A percentile compares a stretch with the other conserved stretches of the same genome.
Conservation (phyloP, 2,113 vertebrate genomes). For the Charina bottae region DNA sequence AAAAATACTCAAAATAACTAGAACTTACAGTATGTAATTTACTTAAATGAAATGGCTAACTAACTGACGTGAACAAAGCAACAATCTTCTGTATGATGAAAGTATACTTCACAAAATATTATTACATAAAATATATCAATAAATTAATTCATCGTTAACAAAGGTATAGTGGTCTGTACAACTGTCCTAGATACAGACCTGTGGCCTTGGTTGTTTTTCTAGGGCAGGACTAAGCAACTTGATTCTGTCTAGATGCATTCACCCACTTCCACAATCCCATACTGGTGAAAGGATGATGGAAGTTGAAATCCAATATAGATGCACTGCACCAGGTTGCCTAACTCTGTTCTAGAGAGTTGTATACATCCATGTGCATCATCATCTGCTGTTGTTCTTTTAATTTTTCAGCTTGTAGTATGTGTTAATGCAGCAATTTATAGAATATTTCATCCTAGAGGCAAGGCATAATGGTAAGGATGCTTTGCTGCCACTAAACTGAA, state of each 20-base stretch:
- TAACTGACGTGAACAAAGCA: neutral
- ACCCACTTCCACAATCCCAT: neutral
- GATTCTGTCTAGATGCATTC: neutral
- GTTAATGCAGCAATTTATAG: neutral
- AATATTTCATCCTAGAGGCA: neutral
- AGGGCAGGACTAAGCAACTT: neutral
- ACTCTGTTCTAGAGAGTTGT: too few relatives aligned
- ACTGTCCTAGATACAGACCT: neutral
- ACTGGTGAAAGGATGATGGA: too few relatives aligned
- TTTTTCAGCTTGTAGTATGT: neutral
- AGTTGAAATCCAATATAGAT: too few relatives aligned
- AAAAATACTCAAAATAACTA: neutral
- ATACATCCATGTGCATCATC: too few relatives aligned
- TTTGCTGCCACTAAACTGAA: slow-evolving; percentile 1
- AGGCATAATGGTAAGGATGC: neutral
- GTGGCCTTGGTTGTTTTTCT: neutral
- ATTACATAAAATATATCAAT: neutral
- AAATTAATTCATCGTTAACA: neutral
- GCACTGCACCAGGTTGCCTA: too few relatives aligned
- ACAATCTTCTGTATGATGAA: neutral
- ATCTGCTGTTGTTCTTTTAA: neutral
- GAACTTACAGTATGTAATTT: neutral
- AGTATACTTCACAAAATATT: neutral
- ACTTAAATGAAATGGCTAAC: neutral
- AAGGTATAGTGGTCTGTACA: neutral